These are phyloP conservation scores for Mellilla xanthometata DNA, from an alignment of 2,888 invertebrate species.

Conservation along the genomic window DNA sequence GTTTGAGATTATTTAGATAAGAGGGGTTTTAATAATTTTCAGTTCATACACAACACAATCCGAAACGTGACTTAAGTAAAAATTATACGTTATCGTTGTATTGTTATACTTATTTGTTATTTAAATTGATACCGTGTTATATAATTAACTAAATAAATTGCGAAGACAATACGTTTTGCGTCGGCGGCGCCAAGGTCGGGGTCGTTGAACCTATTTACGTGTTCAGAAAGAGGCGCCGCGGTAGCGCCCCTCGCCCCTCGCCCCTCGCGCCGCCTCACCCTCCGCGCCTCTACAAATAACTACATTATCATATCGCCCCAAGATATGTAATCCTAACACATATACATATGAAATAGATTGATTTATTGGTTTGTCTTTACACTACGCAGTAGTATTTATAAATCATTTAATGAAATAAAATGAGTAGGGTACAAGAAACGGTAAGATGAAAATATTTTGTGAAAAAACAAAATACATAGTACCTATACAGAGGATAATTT, in stretches of 20 bases:
- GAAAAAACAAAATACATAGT: no score
- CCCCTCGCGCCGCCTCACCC: constrained; percentile 18
- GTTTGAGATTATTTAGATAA: not conserved
- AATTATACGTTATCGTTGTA: constrained; percentile 18
- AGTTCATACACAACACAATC: not conserved
- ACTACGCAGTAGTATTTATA: no score
- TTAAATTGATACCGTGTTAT: constrained; percentile 23
- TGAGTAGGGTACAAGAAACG: no score
- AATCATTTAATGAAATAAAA: no score
- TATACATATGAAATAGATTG: no score
- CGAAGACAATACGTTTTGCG: constrained; percentile 58
- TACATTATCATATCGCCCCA: constrained; percentile 32
- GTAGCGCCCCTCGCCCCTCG: constrained; percentile 30
- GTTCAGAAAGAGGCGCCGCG: constrained; percentile 53
- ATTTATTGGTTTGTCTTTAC: no score
- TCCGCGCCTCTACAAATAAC: constrained; percentile 47
- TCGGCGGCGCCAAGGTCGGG: constrained; percentile 72
- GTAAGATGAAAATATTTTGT: no score
- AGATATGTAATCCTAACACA: constrained; percentile 28
- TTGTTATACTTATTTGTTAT: not conserved
- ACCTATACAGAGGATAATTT: no score
- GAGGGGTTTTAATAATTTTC: not conserved
- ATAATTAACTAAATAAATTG: constrained; percentile 29
- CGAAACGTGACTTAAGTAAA: constrained; percentile 4
- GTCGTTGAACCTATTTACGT: constrained; percentile 73